Evolutionary conservation across 2,888 invertebrate genomes (phyloP).

Genomic region (Andrena chrysosceles): DNA sequence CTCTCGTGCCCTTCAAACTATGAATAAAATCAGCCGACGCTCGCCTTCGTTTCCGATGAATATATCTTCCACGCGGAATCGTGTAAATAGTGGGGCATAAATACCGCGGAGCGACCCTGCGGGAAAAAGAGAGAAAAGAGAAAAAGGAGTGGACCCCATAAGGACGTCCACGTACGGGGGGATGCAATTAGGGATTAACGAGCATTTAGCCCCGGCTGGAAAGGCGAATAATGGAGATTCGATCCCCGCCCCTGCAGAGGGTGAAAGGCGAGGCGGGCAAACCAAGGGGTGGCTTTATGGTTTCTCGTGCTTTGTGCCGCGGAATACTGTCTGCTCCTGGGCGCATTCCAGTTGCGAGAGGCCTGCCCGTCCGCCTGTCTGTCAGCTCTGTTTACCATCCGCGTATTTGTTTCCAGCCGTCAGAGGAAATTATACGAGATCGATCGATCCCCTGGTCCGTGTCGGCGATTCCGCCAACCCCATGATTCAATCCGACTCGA

Average conservation of each 20-base stretch:
- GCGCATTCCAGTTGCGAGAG: slow-evolving; percentile 40
- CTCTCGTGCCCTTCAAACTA: not conserved
- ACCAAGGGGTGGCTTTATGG: slow-evolving; percentile 63
- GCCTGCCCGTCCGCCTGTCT: slow-evolving; percentile 17
- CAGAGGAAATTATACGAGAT: slow-evolving; percentile 50
- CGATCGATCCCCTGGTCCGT: slow-evolving; percentile 29
- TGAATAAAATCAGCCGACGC: not conserved
- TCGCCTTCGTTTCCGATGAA: not conserved
- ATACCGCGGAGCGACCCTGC: not conserved
- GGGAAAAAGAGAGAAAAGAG: not conserved
- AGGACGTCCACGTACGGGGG: slow-evolving; percentile 21
- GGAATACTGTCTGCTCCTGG: slow-evolving; percentile 50
- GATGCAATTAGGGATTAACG: slow-evolving; percentile 64
- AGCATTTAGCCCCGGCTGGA: slow-evolving; percentile 62
- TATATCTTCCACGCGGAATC: not conserved
- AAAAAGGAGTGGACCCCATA: slow-evolving; percentile 8
- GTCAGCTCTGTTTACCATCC: slow-evolving; percentile 54
- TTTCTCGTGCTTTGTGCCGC: slow-evolving; percentile 64
- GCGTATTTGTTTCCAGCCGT: slow-evolving; percentile 53
- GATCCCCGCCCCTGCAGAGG: slow-evolving; percentile 27
- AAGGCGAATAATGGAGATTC: slow-evolving; percentile 67
- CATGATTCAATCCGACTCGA: slow-evolving; percentile 4
- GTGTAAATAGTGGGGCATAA: slow-evolving; percentile 5
- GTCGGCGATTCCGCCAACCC: not conserved
- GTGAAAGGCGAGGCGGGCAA: slow-evolving; percentile 43